Percentiles rank a stretch among this genome's conserved stretches.
These are phyloP conservation scores for Actinostola sp. DNA, from an alignment of 92 coral and sea anemone species.

Conservation along the genomic window DNA sequence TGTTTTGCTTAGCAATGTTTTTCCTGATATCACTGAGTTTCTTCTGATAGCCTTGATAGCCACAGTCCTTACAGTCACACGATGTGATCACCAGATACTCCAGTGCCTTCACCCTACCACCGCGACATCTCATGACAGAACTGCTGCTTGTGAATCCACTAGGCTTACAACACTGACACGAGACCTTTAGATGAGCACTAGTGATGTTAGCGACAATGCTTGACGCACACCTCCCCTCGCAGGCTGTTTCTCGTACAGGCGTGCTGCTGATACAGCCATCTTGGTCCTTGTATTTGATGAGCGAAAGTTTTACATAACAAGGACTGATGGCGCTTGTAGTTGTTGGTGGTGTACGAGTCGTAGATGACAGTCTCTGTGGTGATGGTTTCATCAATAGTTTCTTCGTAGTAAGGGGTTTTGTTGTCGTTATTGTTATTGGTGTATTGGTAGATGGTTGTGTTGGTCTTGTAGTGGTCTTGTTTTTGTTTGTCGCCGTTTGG, in stretches of 20 bases:
- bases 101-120: constrained; percentile 55
- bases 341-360: not conserved
- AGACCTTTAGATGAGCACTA: constrained; percentile 34
- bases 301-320: constrained; percentile 1
- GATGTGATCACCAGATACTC: constrained; percentile 59
- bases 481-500: no score
- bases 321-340: constrained; percentile 1
- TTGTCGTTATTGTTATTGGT: not conserved
- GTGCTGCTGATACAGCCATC: constrained; percentile 22
- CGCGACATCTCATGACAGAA: constrained; percentile 60
- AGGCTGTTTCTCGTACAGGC: constrained; percentile 59
- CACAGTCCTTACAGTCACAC: constrained; percentile 73
- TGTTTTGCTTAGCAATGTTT: constrained; percentile 8
- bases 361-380: not conserved
- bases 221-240: constrained; percentile 68
- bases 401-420: not conserved
- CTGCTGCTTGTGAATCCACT: constrained; percentile 36
- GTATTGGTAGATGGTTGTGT: not conserved
- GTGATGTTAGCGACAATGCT: constrained; percentile 47
- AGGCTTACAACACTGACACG: constrained; percentile 83
- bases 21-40: constrained; percentile 22
- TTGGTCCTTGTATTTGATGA: constrained; percentile 10
- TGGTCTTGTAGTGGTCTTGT: not conserved
- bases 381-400: not conserved
- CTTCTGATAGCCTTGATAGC: constrained; percentile 21